Base-by-base conservation (phyloP, 2,113 vertebrate genomes). In the Amphiprion ocellaris region DNA sequence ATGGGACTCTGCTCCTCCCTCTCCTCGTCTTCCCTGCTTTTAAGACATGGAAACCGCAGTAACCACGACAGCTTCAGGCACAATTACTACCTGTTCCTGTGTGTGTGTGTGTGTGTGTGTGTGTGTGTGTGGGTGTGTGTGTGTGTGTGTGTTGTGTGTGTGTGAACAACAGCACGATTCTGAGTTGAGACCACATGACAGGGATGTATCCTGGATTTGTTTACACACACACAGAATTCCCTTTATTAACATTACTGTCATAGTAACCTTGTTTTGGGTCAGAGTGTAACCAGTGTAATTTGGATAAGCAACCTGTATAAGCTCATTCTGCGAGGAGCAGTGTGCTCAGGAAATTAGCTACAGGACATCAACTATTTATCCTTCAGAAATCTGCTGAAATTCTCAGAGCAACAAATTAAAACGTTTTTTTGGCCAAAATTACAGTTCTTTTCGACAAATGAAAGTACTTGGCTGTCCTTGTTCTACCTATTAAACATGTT, bases 21-120 rank as follows among this genome's bases (percentile, higher is more conserved):
- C 58, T 66, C 60, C 54, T 58, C 76, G 59, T 56, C 41, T 39
- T 37, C 53, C 65, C 59, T 49, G 75, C 87, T 91, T 86, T 82
- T 87, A 80, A 77, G 72, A 75, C 85, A 84, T 39, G 16, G 77
- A 84, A 80, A 86, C 87, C 83, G 16, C 85, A 68, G 83, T 73
- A 84, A 88, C 81, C 81, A 76, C 66, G 41, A 87, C 85, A 83
- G 84, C 82, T 79, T 65, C 30, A 44, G 78, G 63, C 71, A 77
- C 74, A 79, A 80, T 82, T 75, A 82, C 77, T 79, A 56, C 67
- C 79, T 72, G 59, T 55, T 50, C 46, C 44, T 47, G 39, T 52
- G n/a, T 44, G 46, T 44, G 14, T 16, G 39, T 28, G 15, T 26
- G 49, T 66, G 67, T 41, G 39, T 41, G 39, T 41, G 39, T 41